Conservation (phyloP, 2,797 vertebrate species). For the Coreius guichenoti region DNA sequence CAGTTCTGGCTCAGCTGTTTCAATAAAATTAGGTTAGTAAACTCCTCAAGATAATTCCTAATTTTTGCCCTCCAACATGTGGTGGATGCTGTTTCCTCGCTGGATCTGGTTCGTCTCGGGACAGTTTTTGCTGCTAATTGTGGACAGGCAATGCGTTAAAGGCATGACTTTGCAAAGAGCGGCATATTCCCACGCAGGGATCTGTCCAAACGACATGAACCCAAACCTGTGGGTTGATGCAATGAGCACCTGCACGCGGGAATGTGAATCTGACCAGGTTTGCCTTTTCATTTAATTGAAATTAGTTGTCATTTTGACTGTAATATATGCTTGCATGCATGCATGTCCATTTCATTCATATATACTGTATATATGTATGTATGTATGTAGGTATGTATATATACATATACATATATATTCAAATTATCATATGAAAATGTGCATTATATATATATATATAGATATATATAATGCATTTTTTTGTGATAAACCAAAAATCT, state of each 20-base stretch:
- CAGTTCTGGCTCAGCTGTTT: constrained; percentile 34
- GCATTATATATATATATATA: no score
- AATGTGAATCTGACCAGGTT: constrained; percentile 94
- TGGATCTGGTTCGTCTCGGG: constrained; percentile 85
- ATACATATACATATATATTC: not conserved
- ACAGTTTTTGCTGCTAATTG: constrained; percentile 75
- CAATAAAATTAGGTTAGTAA: constrained; percentile 19
- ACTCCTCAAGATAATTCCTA: not conserved
- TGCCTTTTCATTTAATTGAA: constrained; percentile 57
- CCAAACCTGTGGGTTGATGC: constrained; percentile 99
- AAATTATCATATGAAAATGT: no score
- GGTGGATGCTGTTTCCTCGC: constrained; percentile 79
- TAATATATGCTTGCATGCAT: not conserved
- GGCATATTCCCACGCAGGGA: constrained; percentile 89
- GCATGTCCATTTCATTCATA: not conserved
- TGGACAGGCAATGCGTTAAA: constrained; percentile 71
- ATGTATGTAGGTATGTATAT: not conserved
- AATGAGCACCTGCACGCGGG: constrained; percentile 95
- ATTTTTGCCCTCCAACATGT: constrained; percentile 72
- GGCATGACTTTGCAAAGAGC: constrained; percentile 79
- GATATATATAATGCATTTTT: no score
- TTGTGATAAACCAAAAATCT: no score
- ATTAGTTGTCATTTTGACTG: not conserved
- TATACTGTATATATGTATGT: not conserved
- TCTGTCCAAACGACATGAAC: constrained; percentile 99